These are phyloP conservation scores for Nothura maculosa DNA, from an alignment of 2,797 vertebrate species.

Conservation along the genomic window DNA sequence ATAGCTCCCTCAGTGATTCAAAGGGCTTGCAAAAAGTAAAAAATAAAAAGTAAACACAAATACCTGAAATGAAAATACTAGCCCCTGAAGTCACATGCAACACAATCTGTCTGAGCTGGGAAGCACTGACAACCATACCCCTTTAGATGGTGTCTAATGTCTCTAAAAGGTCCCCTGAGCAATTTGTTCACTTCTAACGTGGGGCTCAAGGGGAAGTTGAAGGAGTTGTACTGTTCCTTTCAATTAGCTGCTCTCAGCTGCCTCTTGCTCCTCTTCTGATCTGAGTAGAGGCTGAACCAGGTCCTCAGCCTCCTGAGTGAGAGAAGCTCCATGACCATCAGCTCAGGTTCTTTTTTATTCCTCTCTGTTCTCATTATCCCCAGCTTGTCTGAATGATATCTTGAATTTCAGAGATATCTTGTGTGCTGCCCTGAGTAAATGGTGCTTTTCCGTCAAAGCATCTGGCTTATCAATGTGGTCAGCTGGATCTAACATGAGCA, in stretches of 20 bases:
- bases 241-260: background rate
- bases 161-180: background rate
- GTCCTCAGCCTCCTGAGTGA: background rate
- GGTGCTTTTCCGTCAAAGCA: background rate
- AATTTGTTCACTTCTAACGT: background rate
- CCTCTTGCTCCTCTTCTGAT: background rate
- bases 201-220: background rate
- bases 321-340: background rate
- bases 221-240: background rate
- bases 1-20: conserved; percentile 34
- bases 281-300: background rate
- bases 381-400: background rate
- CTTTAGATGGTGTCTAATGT: background rate
- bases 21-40: background rate
- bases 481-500: background rate
- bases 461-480: too few species aligned
- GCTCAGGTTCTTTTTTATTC: background rate
- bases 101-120: background rate
- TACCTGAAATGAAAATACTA: conserved; percentile 66
- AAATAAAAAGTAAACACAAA: conserved; percentile 47
- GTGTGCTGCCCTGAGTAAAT: background rate
- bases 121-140: background rate
- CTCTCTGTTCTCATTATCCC: background rate
- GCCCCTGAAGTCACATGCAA: background rate
- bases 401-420: background rate